phyloP scores from a whole-genome alignment of 2,113 vertebrate genomes.

The Symphodus melops region DNA sequence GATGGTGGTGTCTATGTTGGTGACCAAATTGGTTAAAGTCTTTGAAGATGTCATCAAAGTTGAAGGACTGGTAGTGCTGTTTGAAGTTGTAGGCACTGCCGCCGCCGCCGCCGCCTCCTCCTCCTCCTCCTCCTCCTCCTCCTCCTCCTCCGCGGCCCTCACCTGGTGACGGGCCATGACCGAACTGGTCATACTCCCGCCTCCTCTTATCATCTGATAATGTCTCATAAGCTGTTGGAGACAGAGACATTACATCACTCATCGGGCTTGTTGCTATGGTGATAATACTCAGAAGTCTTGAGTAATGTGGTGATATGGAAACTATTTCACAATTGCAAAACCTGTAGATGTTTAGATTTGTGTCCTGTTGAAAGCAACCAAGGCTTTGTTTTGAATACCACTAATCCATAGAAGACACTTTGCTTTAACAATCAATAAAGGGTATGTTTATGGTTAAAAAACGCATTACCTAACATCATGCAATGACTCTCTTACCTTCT shows the following conservation, averaged over 20 bases:
- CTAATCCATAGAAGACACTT: no score
- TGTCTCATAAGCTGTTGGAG: conserved; percentile 91
- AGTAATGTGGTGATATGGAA: neutral
- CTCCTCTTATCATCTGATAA: conserved; percentile 92
- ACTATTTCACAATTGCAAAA: neutral
- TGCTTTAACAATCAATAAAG: neutral
- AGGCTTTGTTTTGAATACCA: neutral
- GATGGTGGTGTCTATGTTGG: conserved; percentile 80
- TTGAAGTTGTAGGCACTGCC: conserved; percentile 80
- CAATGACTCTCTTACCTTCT: conserved; percentile 85
- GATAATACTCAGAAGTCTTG: neutral
- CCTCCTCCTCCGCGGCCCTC: conserved; percentile 40
- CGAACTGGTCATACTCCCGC: conserved; percentile 91
- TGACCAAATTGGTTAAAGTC: conserved; percentile 89
- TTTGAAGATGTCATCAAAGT: conserved; percentile 95
- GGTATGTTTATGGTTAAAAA: neutral
- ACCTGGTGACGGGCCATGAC: conserved; percentile 78
- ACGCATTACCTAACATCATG: neutral
- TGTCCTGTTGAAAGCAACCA: neutral
- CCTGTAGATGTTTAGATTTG: neutral
- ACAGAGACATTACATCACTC: neutral
- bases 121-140: conserved; percentile 4
- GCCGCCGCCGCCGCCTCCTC: conserved; percentile 60
- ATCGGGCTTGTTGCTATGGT: neutral
- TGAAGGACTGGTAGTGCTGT: conserved; percentile 87